Evolutionary conservation across 2,113 vertebrate genomes (phyloP).

Genomic region (Sinocyclocheilus rhinocerous): DNA sequence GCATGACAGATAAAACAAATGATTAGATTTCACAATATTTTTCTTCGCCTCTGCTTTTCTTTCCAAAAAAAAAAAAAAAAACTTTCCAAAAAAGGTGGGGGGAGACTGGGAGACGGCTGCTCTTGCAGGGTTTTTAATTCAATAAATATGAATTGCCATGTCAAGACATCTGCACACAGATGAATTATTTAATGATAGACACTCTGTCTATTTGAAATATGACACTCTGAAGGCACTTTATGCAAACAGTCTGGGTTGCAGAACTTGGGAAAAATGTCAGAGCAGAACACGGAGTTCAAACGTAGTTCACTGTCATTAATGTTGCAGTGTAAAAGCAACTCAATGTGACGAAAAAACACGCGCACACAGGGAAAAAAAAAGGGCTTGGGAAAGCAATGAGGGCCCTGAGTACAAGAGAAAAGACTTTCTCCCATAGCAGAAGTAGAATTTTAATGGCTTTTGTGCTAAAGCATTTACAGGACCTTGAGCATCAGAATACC

Average conservation of each 20-base stretch:
- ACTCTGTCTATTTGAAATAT: conserved; percentile 57
- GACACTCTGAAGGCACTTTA: conserved; percentile 56
- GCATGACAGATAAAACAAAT: conserved; percentile 34
- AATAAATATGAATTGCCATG: conserved; percentile 60
- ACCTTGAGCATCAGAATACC: conserved; percentile 31
- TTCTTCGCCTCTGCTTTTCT: conserved; percentile 22
- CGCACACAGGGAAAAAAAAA: background rate
- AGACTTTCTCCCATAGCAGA: conserved; percentile 11
- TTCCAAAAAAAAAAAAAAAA: background rate
- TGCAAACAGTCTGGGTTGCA: conserved; percentile 47
- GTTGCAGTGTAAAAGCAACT: conserved; percentile 57
- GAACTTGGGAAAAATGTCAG: conserved; percentile 37
- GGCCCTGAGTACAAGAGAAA: conserved; percentile 28
- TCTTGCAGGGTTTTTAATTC: conserved; percentile 44
- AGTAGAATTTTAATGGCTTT: conserved; percentile 28
- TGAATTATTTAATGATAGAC: conserved; percentile 61
- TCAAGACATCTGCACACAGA: conserved; percentile 51
- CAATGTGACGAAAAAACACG: conserved; percentile 12
- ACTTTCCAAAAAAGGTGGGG: too few species aligned
- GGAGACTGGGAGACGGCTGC: too few species aligned
- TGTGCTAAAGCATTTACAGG: conserved; percentile 27
- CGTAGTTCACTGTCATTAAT: conserved; percentile 55
- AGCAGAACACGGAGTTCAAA: conserved; percentile 53
- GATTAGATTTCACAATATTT: conserved; percentile 18
- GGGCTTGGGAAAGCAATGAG: conserved; percentile 14